Percentiles rank a stretch among this genome's conserved stretches.
These are phyloP conservation scores for Cavia aperea DNA, from an alignment of 2,113 vertebrate genomes.

Conservation along the genomic window DNA sequence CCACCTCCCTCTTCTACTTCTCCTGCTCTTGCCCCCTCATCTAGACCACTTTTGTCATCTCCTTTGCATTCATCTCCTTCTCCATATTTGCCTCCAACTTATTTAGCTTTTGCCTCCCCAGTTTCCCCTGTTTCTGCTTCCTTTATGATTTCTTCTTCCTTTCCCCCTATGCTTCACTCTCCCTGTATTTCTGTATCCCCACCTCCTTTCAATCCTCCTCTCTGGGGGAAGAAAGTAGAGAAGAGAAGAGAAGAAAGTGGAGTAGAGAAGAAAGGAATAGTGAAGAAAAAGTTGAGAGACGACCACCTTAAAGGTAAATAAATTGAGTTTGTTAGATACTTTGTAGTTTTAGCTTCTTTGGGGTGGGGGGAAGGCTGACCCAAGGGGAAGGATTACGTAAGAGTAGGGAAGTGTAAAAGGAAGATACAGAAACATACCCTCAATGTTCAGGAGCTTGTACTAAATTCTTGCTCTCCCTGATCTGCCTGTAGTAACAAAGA, in stretches of 20 bases:
- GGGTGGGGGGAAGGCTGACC: constrained; percentile 59
- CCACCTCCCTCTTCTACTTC: not conserved
- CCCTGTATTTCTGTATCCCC: constrained; percentile 43
- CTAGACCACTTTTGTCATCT: constrained; percentile 31
- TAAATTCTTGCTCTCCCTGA: constrained; percentile 26
- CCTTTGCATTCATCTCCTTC: constrained; percentile 49
- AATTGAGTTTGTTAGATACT: constrained; percentile 59
- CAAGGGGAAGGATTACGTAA: constrained; percentile 33
- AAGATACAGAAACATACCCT: not conserved
- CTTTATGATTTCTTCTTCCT: constrained; percentile 59
- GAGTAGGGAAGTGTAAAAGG: constrained; percentile 41
- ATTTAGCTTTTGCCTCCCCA: constrained; percentile 56
- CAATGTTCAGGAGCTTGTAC: constrained; percentile 13
- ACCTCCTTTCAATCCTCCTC: constrained; percentile 58
- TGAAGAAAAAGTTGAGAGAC: constrained; percentile 72
- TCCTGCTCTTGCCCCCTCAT: not conserved
- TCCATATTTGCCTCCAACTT: constrained; percentile 40
- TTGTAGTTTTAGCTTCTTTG: constrained; percentile 60
- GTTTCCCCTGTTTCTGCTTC: constrained; percentile 47
- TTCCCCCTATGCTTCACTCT: constrained; percentile 52
- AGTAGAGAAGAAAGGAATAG: constrained; percentile 72
- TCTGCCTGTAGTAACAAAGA: not conserved
- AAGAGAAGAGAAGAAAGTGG: constrained; percentile 71
- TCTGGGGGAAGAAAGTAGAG: constrained; percentile 72
- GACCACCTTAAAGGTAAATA: constrained; percentile 70